Percentiles rank a stretch among this genome's conserved stretches.
These are phyloP conservation scores for Plagiodera versicolora DNA, from an alignment of 2,888 invertebrate genomes.

Conservation along the genomic window DNA sequence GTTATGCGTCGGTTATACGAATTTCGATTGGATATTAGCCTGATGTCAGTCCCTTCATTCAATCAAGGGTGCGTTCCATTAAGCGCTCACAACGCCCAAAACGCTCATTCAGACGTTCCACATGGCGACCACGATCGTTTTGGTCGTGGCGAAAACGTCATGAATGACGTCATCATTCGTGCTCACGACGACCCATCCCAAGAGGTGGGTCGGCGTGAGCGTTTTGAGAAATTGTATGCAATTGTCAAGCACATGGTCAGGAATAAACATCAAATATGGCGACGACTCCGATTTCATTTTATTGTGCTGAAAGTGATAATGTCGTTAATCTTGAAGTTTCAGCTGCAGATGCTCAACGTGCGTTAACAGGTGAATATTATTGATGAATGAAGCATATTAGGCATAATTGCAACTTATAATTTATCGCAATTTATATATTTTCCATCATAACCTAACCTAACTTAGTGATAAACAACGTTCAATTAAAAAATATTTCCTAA, in stretches of 20 bases:
- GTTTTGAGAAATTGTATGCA: not conserved
- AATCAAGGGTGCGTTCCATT: conserved; percentile 15
- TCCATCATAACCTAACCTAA: conserved; percentile 7
- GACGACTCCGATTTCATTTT: conserved; percentile 3
- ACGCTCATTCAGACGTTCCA: conserved; percentile 13
- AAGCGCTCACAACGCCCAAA: conserved; percentile 10
- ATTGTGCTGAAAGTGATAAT: conserved; percentile 1
- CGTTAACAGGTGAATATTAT: conserved; percentile 7
- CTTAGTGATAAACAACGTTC: not conserved
- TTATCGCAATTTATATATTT: conserved; percentile 9
- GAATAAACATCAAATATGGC: conserved; percentile 4
- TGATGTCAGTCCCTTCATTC: too few relatives aligned
- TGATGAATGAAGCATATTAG: conserved; percentile 3
- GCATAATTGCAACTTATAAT: conserved; percentile 6
- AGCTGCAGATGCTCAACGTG: conserved; percentile 3
- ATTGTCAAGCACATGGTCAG: too few relatives aligned
- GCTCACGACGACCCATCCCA: not conserved
- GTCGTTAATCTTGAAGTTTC: conserved; percentile 4
- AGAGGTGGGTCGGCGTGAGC: conserved; percentile 1
- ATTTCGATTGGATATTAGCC: too few relatives aligned
- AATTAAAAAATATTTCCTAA: conserved; percentile 5
- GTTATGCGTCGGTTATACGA: too few relatives aligned
- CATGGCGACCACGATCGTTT: conserved; percentile 11
- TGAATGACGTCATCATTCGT: not conserved
- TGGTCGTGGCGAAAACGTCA: conserved; percentile 4